Evolutionary conservation across 2,797 vertebrate species (phyloP), one percentile per base, ranked within the genome.

Genomic region (Girardinus metallicus): DNA sequence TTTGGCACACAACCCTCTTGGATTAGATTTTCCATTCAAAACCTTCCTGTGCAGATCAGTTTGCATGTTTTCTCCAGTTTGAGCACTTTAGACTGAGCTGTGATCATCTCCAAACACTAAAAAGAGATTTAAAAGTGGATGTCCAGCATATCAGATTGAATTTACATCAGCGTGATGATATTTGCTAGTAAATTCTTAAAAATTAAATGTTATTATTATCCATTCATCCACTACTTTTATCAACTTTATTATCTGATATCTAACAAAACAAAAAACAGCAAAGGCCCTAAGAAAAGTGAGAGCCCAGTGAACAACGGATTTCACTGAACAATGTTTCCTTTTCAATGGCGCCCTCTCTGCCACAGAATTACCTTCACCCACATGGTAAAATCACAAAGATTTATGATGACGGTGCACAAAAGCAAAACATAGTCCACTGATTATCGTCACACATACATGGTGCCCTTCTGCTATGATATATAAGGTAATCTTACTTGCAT

Each of bases 401-500:
- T 66, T 66, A 66, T 39, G 34, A 10, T 66, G 7, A 4, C 6
- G 21, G 34, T 66, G 8, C 13, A 7, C 60, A 39, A 18, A 39
- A 36, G 60, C 16, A 36, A 16, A 34, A 21, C 34, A 41, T 7
- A 39, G 64, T 39, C 34, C 34, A 36, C 1, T 66, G 36, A 66
- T 66, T 21, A 49, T 49, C 44, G 34, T 73, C 31, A 73, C 29
- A 47, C 9, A 18, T 21, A 49, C 9, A 29, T 73, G 44, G 9
- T 26, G 10, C 12, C 21, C 34, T 74, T 4, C 53, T 84, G 23
- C n/a, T 10, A 12, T 46, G 5, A 80, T 1, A 31, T 71, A n/a
- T 68, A 4, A 60, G 51, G 26, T 6, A 26, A 15, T 68, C 97
- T 96, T 95, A 99, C 98, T 97, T 99, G 98, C 97, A 99, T 98